These are phyloP conservation scores for Dicranocentrus wangi DNA, from an alignment of 2,888 invertebrate genomes.

Conservation along the genomic window DNA sequence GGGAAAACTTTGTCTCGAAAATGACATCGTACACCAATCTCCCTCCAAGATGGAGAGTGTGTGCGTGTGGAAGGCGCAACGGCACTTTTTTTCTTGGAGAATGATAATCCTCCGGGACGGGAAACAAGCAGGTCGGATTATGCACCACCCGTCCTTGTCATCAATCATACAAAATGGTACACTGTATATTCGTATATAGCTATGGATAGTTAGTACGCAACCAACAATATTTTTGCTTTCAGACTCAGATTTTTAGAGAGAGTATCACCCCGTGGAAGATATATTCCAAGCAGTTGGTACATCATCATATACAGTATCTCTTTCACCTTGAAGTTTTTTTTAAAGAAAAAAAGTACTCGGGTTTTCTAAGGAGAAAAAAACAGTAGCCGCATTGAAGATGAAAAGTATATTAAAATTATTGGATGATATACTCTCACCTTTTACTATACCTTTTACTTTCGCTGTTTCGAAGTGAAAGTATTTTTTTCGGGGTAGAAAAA, in stretches of 20 bases:
- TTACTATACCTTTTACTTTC: slow-evolving; percentile 3
- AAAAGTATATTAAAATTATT: slow-evolving; percentile 57
- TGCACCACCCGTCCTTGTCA: slow-evolving; percentile 73
- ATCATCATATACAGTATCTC: background rate
- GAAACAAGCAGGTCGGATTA: slow-evolving; percentile 73
- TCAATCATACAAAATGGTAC: slow-evolving; percentile 71
- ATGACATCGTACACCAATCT: background rate
- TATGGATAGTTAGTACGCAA: too few relatives aligned
- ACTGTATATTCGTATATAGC: background rate
- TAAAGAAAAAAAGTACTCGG: background rate
- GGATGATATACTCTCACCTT: slow-evolving; percentile 36
- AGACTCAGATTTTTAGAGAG: slow-evolving; percentile 70
- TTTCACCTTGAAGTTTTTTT: slow-evolving; percentile 38
- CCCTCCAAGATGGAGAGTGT: slow-evolving; percentile 25
- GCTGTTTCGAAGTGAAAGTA: background rate
- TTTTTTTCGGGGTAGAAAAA: slow-evolving; percentile 1
- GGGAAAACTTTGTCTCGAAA: slow-evolving; percentile 11
- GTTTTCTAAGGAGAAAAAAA: too few relatives aligned
- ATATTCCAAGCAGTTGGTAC: slow-evolving; percentile 34
- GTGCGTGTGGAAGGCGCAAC: slow-evolving; percentile 42
- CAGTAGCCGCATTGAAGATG: background rate
- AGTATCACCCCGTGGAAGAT: background rate
- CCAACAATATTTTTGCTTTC: slow-evolving; percentile 52
- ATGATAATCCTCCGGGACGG: slow-evolving; percentile 71
- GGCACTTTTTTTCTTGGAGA: slow-evolving; percentile 10